Evolutionary conservation across 2,888 invertebrate species (phyloP).

Genomic region (Uropetala carovei): DNA sequence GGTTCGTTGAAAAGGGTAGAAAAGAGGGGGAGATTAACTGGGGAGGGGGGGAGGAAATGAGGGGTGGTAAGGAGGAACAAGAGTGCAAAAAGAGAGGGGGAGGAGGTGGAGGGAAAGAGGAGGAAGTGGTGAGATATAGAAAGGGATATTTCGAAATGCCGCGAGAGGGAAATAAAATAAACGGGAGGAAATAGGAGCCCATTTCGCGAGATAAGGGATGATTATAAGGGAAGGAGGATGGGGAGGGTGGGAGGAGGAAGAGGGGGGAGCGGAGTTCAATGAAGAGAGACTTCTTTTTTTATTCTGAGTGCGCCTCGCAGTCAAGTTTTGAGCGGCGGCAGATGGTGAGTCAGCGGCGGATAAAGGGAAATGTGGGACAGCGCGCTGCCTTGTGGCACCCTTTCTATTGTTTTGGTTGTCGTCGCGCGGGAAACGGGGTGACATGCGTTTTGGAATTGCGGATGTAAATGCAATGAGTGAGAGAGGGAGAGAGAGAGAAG

Average conservation of each 20-base stretch:
- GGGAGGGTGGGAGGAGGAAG: slow-evolving; percentile 13
- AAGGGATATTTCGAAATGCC: background rate
- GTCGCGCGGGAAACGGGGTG: slow-evolving; percentile 28
- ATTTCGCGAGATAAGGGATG: slow-evolving; percentile 34
- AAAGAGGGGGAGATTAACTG: background rate
- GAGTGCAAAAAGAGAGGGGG: background rate
- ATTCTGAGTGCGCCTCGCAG: background rate
- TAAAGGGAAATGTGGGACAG: slow-evolving; percentile 8
- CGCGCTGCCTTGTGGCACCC: background rate
- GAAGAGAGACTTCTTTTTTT: slow-evolving; percentile 2
- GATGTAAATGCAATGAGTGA: background rate
- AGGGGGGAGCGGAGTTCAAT: background rate
- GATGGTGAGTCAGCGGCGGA: slow-evolving; percentile 48
- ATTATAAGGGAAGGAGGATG: slow-evolving; percentile 11
- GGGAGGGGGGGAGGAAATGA: background rate
- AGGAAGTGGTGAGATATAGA: background rate
- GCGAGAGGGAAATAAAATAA: slow-evolving; percentile 10
- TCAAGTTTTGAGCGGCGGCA: background rate
- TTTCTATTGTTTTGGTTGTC: background rate
- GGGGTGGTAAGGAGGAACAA: slow-evolving; percentile 2
- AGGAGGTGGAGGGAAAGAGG: background rate
- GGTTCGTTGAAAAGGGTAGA: background rate
- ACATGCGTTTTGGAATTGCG: background rate
- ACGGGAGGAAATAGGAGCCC: background rate
- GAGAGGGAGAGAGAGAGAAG: background rate